Base-by-base conservation (phyloP, 2,113 vertebrate species). In the Ptychochromis oligacanthus region DNA sequence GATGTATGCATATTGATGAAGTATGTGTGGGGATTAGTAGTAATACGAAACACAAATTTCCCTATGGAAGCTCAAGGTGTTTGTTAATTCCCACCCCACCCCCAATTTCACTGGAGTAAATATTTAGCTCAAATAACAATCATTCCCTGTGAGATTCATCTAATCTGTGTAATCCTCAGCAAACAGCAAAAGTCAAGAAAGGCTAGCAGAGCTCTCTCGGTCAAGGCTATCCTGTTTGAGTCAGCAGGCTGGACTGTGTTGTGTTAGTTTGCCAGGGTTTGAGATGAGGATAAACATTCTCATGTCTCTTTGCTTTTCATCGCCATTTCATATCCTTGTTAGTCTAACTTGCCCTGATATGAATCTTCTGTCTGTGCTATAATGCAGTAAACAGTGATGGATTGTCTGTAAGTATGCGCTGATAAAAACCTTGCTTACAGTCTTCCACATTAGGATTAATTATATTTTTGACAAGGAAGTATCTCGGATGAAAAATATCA, bases 121-220 rank as follows among this genome's bases (percentile, higher is more conserved):
- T 93, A 93, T 93, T 95, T 90, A 78, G 75, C 74, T 89, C 90
- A 92, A 94, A 93, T 86, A 93, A 87, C 86, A 93, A 91, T 91
- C 88, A 88, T 81, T 85, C 65, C 81, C 80, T 18, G 72, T 0
- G 64, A 90, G 85, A 88, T 79, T 22, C 31, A 84, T 91, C 31
- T 87, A 82, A 92, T 93, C 81, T 83, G 20, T 65, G 76, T 90
- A 88, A 92, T 90, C 89, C 82, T 79, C 58, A 80, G 43, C 86
- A 91, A 92, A 92, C 31, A 75, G 59, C 70, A 86, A 77, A 88
- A 90, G 90, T 92, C 79, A 88, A 90, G 92, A 81, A 78, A 85
- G 80, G 77, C 80, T 22, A 36, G 49, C 75, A 5, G 58, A 59
- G 75, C 65, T 49, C 36, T 58, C 34, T 1, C 36, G 18, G 57